phyloP scores from a whole-genome alignment of 2,888 invertebrate species.

The Allygus modestus region DNA sequence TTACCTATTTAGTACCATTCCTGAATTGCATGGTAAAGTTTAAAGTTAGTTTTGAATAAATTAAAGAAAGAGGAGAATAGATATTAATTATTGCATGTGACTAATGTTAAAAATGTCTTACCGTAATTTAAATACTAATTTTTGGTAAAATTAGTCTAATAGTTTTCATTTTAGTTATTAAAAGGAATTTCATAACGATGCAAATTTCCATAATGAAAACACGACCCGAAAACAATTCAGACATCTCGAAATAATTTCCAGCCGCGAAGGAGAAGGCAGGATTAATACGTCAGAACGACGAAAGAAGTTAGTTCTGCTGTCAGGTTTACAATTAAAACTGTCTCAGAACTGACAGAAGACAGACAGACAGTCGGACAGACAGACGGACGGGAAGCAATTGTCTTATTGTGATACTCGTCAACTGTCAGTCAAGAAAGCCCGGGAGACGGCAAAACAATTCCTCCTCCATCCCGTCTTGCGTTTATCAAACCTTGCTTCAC shows the following conservation, averaged over 20 bases:
- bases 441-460: constrained; percentile 37
- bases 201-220: not conserved
- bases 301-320: constrained; percentile 55
- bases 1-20: too few species aligned
- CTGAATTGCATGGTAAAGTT: too few species aligned
- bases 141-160: too few species aligned
- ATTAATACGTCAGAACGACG: constrained; percentile 56
- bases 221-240: constrained; percentile 9
- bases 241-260: constrained; percentile 12
- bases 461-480: constrained; percentile 6
- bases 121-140: too few species aligned
- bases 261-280: constrained; percentile 5
- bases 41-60: too few species aligned
- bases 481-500: constrained; percentile 19
- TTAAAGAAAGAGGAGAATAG: too few species aligned
- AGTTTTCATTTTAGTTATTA: not conserved
- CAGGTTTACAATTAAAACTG: constrained; percentile 58
- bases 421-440: constrained; percentile 48
- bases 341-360: constrained; percentile 45
- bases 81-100: too few species aligned
- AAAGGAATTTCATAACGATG: not conserved
- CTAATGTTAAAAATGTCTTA: too few species aligned
- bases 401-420: constrained; percentile 57
- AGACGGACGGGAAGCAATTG: constrained; percentile 56
- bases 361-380: constrained; percentile 39